These are phyloP conservation scores for Cotesia glomerata DNA, from an alignment of 1,140 invertebrate species.

Conservation along the genomic window DNA sequence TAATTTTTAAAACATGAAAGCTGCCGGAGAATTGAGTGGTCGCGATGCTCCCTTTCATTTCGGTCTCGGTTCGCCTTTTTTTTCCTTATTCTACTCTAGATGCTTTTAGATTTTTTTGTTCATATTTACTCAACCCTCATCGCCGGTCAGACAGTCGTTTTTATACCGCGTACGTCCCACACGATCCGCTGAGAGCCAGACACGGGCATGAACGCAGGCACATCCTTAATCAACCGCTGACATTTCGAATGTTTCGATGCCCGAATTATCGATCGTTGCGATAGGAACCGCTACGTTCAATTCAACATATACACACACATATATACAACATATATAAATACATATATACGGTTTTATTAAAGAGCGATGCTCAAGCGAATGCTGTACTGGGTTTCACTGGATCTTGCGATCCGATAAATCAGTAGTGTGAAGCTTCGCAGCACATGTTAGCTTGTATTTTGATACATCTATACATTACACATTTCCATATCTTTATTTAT, in stretches of 20 bases:
- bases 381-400: neutral
- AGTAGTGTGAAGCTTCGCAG: neutral
- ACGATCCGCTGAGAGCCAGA: constrained; percentile 12
- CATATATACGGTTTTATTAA: neutral
- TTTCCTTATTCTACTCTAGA: neutral
- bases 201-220: constrained; percentile 13
- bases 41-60: neutral
- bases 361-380: constrained; percentile 1
- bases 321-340: too few species aligned
- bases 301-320: neutral
- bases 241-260: constrained; percentile 33
- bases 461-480: neutral
- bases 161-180: constrained; percentile 27
- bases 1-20: constrained; percentile 8
- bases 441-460: neutral
- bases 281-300: constrained; percentile 11
- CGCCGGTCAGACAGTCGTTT: constrained; percentile 10
- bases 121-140: constrained; percentile 12
- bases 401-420: constrained; percentile 15
- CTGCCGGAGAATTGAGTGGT: neutral
- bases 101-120: neutral
- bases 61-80: constrained; percentile 1
- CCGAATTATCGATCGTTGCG: constrained; percentile 32
- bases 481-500: constrained; percentile 4
- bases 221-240: constrained; percentile 31